Percentiles rank a stretch among this genome's conserved stretches.
Conservation (phyloP, 2,797 vertebrate genomes). For the Tokudaia muenninki region DNA sequence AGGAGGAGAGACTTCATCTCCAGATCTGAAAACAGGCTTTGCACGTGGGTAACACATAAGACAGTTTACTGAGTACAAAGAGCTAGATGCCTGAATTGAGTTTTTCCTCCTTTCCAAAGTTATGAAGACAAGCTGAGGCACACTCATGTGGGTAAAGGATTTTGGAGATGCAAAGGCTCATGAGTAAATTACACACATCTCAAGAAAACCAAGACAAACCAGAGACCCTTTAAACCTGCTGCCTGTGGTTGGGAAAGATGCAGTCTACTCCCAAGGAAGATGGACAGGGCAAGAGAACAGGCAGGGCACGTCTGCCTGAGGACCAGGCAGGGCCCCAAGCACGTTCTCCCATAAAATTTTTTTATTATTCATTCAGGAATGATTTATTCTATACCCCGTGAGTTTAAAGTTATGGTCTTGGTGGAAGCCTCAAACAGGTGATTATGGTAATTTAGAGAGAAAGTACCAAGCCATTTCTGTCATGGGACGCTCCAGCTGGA, state of each 20-base stretch:
- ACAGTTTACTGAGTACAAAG: not conserved
- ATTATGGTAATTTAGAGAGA: slow-evolving; percentile 81
- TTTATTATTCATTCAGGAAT: slow-evolving; percentile 59
- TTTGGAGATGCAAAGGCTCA: not conserved
- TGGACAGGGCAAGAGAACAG: not conserved
- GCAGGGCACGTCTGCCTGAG: not conserved
- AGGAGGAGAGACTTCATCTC: slow-evolving; percentile 10
- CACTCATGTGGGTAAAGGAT: not conserved
- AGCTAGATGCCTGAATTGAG: not conserved
- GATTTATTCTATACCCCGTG: slow-evolving; percentile 64
- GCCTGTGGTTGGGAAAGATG: not conserved
- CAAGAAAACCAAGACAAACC: not conserved
- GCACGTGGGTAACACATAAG: slow-evolving; percentile 32
- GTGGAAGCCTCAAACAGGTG: slow-evolving; percentile 71
- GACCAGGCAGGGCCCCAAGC: not conserved
- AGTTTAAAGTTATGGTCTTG: slow-evolving; percentile 74
- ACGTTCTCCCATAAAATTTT: slow-evolving; percentile 29
- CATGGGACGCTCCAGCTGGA: slow-evolving; percentile 40
- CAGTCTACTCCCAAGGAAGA: not conserved
- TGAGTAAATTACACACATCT: not conserved
- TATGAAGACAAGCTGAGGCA: not conserved
- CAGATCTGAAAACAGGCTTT: slow-evolving; percentile 63
- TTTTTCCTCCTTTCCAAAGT: not conserved
- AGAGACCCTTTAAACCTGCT: slow-evolving; percentile 1
- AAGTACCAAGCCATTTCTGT: slow-evolving; percentile 78